A percentile compares a stretch with the other conserved stretches of the same genome.
phyloP scores from a whole-genome alignment of 2,113 vertebrate species.

The Oreochromis aureus region DNA sequence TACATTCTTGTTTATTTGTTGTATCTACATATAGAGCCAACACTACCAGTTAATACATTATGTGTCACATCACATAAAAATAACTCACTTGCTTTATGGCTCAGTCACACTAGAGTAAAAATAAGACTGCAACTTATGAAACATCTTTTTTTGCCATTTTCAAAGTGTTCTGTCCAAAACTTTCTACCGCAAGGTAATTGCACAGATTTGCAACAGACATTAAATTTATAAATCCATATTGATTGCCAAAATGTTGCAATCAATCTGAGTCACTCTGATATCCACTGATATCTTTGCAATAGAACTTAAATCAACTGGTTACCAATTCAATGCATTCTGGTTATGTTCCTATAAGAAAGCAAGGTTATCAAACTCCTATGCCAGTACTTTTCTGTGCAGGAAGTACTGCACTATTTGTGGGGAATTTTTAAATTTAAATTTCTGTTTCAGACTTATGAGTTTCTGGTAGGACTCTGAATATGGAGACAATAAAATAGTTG shows the following conservation, averaged over 20 bases:
- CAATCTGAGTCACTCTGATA: neutral
- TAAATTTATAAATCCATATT: neutral
- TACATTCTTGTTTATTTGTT: neutral
- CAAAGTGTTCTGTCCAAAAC: neutral
- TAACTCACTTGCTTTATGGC: neutral
- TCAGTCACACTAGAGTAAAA: too few relatives aligned
- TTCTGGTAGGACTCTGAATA: neutral
- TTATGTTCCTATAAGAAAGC: neutral
- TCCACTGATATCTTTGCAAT: neutral
- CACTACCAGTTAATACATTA: neutral
- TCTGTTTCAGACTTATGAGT: neutral
- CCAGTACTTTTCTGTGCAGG: neutral
- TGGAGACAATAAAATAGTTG: neutral
- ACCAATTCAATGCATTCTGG: neutral
- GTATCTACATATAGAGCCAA: neutral
- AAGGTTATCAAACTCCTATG: neutral
- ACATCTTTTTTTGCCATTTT: neutral
- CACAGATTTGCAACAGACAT: neutral
- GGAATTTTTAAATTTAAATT: neutral
- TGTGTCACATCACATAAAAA: neutral
- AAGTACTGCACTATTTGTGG: neutral
- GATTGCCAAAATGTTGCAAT: neutral
- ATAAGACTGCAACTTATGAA: neutral
- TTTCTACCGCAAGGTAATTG: rapidly evolving
- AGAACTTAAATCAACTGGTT: neutral